phyloP scores from a whole-genome alignment of 2,113 vertebrate genomes.

The Felis catus region DNA sequence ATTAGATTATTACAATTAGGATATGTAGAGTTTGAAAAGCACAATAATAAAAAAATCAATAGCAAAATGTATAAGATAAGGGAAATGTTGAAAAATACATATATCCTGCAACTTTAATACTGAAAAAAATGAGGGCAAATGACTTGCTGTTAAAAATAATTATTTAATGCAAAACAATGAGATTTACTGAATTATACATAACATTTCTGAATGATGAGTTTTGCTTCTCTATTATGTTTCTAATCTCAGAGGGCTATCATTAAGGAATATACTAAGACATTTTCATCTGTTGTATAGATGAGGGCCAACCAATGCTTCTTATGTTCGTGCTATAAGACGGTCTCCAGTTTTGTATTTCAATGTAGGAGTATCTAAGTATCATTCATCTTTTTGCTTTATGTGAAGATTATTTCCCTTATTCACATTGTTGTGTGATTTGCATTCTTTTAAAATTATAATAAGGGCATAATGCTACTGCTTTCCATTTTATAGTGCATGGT shows the following conservation, averaged over 20 bases:
- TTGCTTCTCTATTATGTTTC: neutral
- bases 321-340: neutral
- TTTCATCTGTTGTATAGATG: neutral
- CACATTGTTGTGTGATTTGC: neutral
- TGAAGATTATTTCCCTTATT: neutral
- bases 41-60: neutral
- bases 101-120: neutral
- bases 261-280: neutral
- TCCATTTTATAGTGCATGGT: neutral
- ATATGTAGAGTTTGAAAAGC: neutral
- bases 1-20: neutral
- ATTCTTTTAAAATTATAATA: neutral
- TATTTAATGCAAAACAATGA: neutral
- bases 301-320: neutral
- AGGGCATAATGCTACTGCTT: neutral
- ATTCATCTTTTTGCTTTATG: neutral
- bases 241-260: neutral
- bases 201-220: neutral
- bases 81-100: neutral
- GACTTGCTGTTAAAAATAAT: neutral
- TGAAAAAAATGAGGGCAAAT: neutral
- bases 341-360: neutral
- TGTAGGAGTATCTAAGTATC: neutral
- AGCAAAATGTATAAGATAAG: neutral
- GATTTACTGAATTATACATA: neutral